Conservation (phyloP, 2,888 invertebrate species). For the Hirtodrosophila duncani region DNA sequence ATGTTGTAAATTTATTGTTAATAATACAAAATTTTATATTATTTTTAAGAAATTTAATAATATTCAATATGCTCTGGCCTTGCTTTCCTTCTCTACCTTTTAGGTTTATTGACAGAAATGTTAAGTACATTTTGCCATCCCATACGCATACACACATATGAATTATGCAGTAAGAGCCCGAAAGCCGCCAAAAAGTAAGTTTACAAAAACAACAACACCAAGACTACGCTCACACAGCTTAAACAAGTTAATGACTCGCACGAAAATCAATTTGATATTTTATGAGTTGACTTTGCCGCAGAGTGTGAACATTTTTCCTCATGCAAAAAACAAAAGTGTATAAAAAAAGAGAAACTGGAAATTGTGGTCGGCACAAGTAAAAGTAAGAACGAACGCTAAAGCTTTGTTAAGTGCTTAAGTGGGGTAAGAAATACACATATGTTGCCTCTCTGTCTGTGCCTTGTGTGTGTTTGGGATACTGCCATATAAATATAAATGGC, state of each 20-base stretch:
- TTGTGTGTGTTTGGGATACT: slow-evolving; percentile 27
- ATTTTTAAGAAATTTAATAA: too few relatives aligned
- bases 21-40: too few relatives aligned
- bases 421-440: slow-evolving; percentile 14
- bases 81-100: too few relatives aligned
- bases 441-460: not conserved
- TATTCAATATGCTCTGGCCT: too few relatives aligned
- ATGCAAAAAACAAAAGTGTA: slow-evolving; percentile 18
- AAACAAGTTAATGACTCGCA: slow-evolving; percentile 60
- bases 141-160: too few relatives aligned
- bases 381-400: slow-evolving; percentile 30
- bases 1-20: too few relatives aligned
- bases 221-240: slow-evolving; percentile 20
- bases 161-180: too few relatives aligned
- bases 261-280: slow-evolving; percentile 63
- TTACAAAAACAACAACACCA: not conserved
- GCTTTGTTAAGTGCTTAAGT: slow-evolving; percentile 37
- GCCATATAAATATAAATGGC: slow-evolving; percentile 67
- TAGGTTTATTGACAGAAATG: too few relatives aligned
- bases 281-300: slow-evolving; percentile 37
- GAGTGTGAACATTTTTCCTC: slow-evolving; percentile 25
- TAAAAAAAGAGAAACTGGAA: slow-evolving; percentile 14
- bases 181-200: too few relatives aligned
- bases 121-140: too few relatives aligned
- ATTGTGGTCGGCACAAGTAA: slow-evolving; percentile 22